Evolutionary conservation across 1,140 invertebrate species (phyloP).

Genomic region (Lucilia sericata): DNA sequence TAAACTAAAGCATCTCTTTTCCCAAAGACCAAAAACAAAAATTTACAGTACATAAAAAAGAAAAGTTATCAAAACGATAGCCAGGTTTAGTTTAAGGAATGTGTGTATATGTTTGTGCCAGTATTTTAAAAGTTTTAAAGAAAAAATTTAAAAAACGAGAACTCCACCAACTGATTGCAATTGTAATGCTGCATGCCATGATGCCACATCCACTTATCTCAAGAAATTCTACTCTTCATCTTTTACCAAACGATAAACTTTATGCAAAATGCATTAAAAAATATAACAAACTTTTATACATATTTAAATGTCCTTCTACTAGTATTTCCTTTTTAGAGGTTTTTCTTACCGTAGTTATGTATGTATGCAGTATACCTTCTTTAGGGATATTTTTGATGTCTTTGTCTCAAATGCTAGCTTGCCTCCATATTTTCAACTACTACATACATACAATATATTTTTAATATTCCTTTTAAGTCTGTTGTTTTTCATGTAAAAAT

Average conservation of each 20-base stretch:
- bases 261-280: conserved; percentile 17
- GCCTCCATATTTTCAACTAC: neutral
- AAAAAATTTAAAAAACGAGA: neutral
- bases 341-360: too few relatives aligned
- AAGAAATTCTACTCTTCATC: neutral
- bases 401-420: neutral
- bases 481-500: neutral
- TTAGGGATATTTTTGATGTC: conserved; percentile 21
- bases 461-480: neutral
- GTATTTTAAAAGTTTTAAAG: too few relatives aligned
- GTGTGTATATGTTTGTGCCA: too few relatives aligned
- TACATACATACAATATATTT: too few relatives aligned
- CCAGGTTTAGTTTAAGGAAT: neutral
- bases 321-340: neutral
- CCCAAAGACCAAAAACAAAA: neutral
- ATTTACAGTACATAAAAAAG: neutral
- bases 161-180: neutral
- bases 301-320: conserved; percentile 6
- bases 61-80: conserved; percentile 3
- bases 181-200: neutral
- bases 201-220: neutral
- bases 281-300: neutral
- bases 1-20: neutral
- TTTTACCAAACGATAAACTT: conserved; percentile 27
- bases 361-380: too few relatives aligned